Evolutionary conservation across 2,888 invertebrate genomes (phyloP), one percentile per base, ranked within the genome.

Genomic region (Balanococcus diminutus): DNA sequence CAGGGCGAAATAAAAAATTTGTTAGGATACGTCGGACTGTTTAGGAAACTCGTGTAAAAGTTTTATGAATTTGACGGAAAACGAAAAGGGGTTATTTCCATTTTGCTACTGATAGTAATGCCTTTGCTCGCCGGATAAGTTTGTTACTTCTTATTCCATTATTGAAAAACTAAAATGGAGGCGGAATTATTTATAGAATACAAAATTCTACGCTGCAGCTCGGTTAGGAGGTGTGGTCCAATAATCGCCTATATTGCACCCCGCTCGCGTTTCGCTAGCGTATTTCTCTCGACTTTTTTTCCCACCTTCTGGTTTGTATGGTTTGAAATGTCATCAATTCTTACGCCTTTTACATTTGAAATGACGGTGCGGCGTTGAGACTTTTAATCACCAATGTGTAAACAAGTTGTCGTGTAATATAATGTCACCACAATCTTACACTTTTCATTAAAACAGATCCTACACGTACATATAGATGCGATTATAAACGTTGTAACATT

Each of bases 81-180:
- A 75, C 75, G 75, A 75, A 32, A 75, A 75, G 36, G 75, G 32
- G 75, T 75, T 75, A 75, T 75, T 75, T 75, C 75, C 75, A 75
- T 75, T 75, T 75, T 75, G 75, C n/a, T 75, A 75, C 75, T 75
- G 75, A 75, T 75, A 75, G 75, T 75, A 32, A 75, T 75, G 32
- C 75, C 22, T 75, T n/a, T 67, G 28, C 61, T 75, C 75, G 75
- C 75, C 32, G 75, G 75, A 75, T 75, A 75, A 75, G 75, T 75
- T 75, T 75, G 75, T 36, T 75, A 75, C 75, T 75, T 75, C 75
- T 75, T 75, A 75, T 75, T 75, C 75, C 75, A 75, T 75, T 75
- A 75, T 75, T 75, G 75, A 75, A 75, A 75, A 75, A 75, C 75
- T 75, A 75, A 75, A 75, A 75, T 75, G 75, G 75, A 75, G 75